Percentiles rank a stretch among this genome's conserved stretches.
Evolutionary conservation across 2,797 vertebrate genomes (phyloP).

Genomic region (Pteropus rufus): DNA sequence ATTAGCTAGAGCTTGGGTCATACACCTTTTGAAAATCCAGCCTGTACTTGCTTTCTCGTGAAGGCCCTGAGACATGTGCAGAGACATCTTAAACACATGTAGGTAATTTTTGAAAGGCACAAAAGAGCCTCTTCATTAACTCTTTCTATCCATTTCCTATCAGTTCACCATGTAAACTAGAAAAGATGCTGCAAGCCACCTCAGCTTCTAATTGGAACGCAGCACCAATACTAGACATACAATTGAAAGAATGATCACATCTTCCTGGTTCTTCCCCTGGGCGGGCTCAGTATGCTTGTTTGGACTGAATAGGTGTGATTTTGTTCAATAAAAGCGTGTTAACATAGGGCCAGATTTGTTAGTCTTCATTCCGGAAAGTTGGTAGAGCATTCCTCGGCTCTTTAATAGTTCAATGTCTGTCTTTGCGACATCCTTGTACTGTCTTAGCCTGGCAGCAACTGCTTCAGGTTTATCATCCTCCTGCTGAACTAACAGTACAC

Average conservation of each 20-base stretch:
- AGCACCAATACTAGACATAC: slow-evolving; percentile 57
- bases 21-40: neutral
- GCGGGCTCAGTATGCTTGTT: slow-evolving; percentile 77
- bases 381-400: slow-evolving; percentile 92
- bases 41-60: neutral
- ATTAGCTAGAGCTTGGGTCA: neutral
- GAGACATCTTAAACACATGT: neutral
- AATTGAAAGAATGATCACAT: neutral
- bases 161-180: slow-evolving; percentile 27
- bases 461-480: too few species aligned
- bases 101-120: neutral
- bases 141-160: neutral
- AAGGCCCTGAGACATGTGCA: neutral
- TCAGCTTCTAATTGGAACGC: slow-evolving; percentile 42
- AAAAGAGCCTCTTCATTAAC: neutral
- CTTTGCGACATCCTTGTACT: too few species aligned
- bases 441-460: too few species aligned
- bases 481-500: too few species aligned
- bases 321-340: slow-evolving; percentile 90
- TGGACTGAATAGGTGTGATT: slow-evolving; percentile 83
- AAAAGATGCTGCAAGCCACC: slow-evolving; percentile 41
- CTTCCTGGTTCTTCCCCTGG: slow-evolving; percentile 59
- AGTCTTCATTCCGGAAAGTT: slow-evolving; percentile 95
- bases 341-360: slow-evolving; percentile 97
- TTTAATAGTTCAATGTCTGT: too few species aligned